phyloP scores from a whole-genome alignment of 2,113 vertebrate species.

The Rhinogobius similis region DNA sequence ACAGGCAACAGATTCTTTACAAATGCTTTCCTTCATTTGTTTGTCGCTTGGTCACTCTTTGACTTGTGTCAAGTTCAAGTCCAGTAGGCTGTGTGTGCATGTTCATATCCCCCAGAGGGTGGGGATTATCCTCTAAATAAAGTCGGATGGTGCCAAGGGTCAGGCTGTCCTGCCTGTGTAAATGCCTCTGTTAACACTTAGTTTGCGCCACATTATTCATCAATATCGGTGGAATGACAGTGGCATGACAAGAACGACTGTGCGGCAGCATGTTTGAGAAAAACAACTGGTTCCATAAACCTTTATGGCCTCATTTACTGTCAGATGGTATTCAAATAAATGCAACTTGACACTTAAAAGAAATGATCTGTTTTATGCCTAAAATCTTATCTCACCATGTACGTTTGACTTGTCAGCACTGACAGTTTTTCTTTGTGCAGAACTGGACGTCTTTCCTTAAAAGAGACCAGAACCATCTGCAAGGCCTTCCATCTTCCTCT shows the following conservation, averaged over 20 bases:
- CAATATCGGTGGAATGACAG: slow-evolving; percentile 38
- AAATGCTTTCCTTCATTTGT: neutral
- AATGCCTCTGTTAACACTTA: slow-evolving; percentile 35
- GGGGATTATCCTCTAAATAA: slow-evolving; percentile 20
- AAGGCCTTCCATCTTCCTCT: slow-evolving; percentile 85
- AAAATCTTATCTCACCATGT: slow-evolving; percentile 1
- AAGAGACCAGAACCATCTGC: slow-evolving; percentile 79
- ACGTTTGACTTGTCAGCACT: neutral
- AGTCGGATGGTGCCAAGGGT: slow-evolving; percentile 28
- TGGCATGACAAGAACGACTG: slow-evolving; percentile 41
- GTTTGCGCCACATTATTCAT: slow-evolving; percentile 49
- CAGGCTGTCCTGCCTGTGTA: slow-evolving; percentile 34
- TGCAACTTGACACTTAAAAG: neutral
- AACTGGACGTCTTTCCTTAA: slow-evolving; percentile 75
- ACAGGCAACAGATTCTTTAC: slow-evolving; percentile 24
- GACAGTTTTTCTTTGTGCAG: slow-evolving; percentile 58
- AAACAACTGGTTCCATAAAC: slow-evolving; percentile 30
- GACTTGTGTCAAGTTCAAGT: neutral
- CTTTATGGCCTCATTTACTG: slow-evolving; percentile 20
- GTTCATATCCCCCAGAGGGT: slow-evolving; percentile 9
- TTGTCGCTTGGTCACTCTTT: neutral
- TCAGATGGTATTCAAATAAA: slow-evolving; percentile 5
- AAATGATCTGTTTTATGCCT: slow-evolving; percentile 4
- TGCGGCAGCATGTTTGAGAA: too few species aligned
- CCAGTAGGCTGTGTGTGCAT: neutral